Conservation (phyloP, 2,888 invertebrate species). For the Ennomos quercinarius region DNA sequence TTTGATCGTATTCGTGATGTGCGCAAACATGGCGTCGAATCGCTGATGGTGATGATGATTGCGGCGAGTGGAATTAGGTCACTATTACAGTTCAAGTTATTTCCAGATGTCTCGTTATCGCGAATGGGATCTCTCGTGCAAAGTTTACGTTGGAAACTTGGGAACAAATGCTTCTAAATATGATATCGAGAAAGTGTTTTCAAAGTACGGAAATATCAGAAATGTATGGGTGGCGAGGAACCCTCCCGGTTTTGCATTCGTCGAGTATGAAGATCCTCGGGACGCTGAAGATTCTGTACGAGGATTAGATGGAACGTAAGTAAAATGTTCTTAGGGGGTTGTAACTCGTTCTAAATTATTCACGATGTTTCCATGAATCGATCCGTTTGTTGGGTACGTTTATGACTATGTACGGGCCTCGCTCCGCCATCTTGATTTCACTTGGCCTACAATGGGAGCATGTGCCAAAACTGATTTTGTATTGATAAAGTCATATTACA, state of each 20-base stretch:
- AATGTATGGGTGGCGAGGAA: constrained; percentile 98
- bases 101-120: constrained; percentile 88
- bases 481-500: too few species aligned
- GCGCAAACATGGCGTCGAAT: constrained; percentile 55
- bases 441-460: too few species aligned
- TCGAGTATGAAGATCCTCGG: constrained; percentile 94
- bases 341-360: too few species aligned
- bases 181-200: constrained; percentile 94
- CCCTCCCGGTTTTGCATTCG: constrained; percentile 96
- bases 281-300: constrained; percentile 95
- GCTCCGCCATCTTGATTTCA: constrained; percentile 39
- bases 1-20: background rate
- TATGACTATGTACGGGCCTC: too few species aligned
- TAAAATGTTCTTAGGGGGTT: constrained; percentile 28
- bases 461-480: too few species aligned
- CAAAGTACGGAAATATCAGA: constrained; percentile 94
- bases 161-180: constrained; percentile 96
- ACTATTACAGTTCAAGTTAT: constrained; percentile 37
- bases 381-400: too few species aligned
- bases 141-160: constrained; percentile 96
- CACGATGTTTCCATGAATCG: too few species aligned
- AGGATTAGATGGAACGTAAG: constrained; percentile 90
- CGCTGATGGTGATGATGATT: too few species aligned
- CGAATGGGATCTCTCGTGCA: constrained; percentile 95
- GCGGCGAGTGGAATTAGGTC: too few species aligned